phyloP scores from a whole-genome alignment of 1,140 invertebrate genomes.

The Euura saliciscinereae region DNA sequence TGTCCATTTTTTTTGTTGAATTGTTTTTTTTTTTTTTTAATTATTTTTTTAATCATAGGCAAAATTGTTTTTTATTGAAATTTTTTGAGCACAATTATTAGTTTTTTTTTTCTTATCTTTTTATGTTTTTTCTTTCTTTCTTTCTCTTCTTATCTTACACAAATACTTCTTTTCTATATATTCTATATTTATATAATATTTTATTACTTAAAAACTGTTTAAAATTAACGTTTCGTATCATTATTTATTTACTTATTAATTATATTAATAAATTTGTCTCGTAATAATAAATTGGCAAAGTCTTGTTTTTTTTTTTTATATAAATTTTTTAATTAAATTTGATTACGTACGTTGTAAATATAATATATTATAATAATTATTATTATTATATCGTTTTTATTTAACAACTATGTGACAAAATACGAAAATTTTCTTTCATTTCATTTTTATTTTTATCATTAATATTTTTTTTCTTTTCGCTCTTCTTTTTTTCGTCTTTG shows the following conservation, averaged over 20 bases:
- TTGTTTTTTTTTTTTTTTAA: neutral
- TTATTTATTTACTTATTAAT: constrained; percentile 16
- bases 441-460: too few species aligned
- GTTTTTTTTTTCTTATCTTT: constrained; percentile 38
- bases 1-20: neutral
- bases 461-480: too few species aligned
- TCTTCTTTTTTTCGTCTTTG: too few species aligned
- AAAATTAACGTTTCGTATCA: neutral
- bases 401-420: too few species aligned
- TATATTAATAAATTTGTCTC: neutral
- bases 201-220: constrained; percentile 27
- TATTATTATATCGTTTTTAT: too few species aligned
- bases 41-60: too few species aligned
- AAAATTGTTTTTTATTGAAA: constrained; percentile 49
- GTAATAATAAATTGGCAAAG: neutral
- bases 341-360: constrained; percentile 9
- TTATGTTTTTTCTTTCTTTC: constrained; percentile 35
- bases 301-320: constrained; percentile 7
- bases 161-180: constrained; percentile 34
- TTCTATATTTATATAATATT: constrained; percentile 30
- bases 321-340: neutral
- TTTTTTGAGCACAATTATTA: constrained; percentile 47
- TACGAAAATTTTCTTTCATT: too few species aligned
- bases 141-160: constrained; percentile 12
- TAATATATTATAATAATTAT: neutral